A percentile compares a stretch with the other conserved stretches of the same genome.
Evolutionary conservation across 2,113 vertebrate genomes (phyloP).

Genomic region (Chloropsis cyanopogon): DNA sequence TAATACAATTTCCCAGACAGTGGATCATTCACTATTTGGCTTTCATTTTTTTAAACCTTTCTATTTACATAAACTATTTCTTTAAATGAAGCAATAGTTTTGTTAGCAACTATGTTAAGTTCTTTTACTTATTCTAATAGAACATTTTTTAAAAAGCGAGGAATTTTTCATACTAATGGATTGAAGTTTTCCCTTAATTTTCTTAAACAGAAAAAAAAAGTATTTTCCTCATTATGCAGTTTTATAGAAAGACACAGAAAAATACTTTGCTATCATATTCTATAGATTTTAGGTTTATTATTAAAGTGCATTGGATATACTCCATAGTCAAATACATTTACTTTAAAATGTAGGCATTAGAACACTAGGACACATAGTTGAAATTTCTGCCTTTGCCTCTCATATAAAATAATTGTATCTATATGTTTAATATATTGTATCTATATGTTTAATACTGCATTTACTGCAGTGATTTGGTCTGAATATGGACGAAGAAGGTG

Average conservation of each 20-base stretch:
- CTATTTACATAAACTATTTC: background rate
- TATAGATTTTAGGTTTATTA: background rate
- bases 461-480: background rate
- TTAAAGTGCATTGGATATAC: background rate
- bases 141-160: background rate
- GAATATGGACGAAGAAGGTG: background rate
- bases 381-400: background rate
- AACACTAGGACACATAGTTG: background rate
- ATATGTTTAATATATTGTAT: background rate
- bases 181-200: background rate
- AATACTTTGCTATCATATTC: background rate
- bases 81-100: background rate
- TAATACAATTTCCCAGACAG: background rate
- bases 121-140: background rate
- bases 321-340: background rate
- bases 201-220: background rate
- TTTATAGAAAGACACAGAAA: background rate
- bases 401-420: background rate
- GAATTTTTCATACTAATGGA: background rate
- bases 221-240: background rate
- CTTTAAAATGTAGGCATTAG: background rate
- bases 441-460: background rate
- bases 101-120: background rate
- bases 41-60: background rate
- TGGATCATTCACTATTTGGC: background rate